Percentiles rank a stretch among this genome's conserved stretches.
These are phyloP conservation scores for Synergus gifuensis DNA, from an alignment of 2,888 invertebrate genomes.

Conservation along the genomic window DNA sequence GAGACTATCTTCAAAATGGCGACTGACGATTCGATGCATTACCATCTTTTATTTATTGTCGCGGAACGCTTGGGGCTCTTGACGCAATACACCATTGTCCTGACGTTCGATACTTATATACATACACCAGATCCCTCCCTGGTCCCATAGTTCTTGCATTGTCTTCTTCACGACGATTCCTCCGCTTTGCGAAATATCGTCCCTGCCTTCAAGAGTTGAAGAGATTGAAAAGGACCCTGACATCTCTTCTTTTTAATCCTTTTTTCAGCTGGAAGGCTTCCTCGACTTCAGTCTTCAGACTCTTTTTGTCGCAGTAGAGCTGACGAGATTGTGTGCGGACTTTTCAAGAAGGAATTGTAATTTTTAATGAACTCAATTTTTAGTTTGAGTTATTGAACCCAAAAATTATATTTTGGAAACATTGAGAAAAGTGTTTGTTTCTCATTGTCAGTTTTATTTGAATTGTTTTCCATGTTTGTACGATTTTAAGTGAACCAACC, in stretches of 20 bases:
- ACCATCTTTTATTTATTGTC: constrained; percentile 64
- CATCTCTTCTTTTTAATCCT: neutral
- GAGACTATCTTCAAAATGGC: constrained; percentile 75
- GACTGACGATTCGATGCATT: constrained; percentile 63
- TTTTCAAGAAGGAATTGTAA: no score
- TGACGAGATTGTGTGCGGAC: no score
- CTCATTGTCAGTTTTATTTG: no score
- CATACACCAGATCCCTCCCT: neutral
- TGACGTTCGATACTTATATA: constrained; percentile 33
- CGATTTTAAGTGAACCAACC: no score
- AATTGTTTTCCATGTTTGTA: no score
- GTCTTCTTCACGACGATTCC: constrained; percentile 22
- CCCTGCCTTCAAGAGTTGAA: neutral
- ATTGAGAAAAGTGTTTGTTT: no score
- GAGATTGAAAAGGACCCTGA: neutral
- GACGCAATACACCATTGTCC: constrained; percentile 42
- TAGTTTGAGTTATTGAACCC: no score
- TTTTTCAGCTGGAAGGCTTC: neutral
- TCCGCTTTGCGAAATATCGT: constrained; percentile 6
- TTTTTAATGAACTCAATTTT: no score
- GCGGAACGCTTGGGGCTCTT: constrained; percentile 35
- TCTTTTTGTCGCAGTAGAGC: no score
- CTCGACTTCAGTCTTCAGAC: neutral
- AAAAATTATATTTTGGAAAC: no score
- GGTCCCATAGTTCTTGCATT: constrained; percentile 22